phyloP scores from a whole-genome alignment of 2,113 vertebrate genomes.

The Rhea pennata region DNA sequence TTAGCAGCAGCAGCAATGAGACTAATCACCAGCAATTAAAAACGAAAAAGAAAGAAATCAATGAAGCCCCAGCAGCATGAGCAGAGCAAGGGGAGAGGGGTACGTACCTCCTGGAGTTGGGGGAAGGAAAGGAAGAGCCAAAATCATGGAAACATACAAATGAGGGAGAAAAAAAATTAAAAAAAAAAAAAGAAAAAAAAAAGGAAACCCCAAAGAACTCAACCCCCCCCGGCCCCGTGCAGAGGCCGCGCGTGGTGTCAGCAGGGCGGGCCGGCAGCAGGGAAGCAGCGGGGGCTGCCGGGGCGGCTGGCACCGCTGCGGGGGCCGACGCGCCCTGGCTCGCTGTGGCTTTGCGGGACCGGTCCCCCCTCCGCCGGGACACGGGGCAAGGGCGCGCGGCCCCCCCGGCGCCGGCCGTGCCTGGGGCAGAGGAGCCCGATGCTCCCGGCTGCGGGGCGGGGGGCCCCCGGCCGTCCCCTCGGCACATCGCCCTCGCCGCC shows the following conservation, averaged over 20 bases:
- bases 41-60: conserved; percentile 61
- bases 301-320: accelerated
- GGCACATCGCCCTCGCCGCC: neutral
- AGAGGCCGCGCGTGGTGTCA: neutral
- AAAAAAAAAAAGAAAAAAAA: conserved; percentile 65
- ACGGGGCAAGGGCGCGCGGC: neutral
- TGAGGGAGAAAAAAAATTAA: conserved; percentile 95
- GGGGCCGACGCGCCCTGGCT: conserved; percentile 35
- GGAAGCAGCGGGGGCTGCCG: neutral
- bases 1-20: conserved; percentile 77
- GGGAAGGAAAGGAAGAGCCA: conserved; percentile 94
- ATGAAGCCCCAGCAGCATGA: conserved; percentile 83
- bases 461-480: too few species aligned
- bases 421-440: too few species aligned
- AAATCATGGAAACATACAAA: conserved; percentile 95
- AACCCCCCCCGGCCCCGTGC: conserved; percentile 41
- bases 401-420: neutral
- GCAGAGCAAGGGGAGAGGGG: conserved; percentile 80
- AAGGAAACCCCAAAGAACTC: conserved; percentile 43
- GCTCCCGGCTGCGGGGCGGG: neutral
- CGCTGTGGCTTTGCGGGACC: conserved; percentile 17
- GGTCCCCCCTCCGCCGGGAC: neutral
- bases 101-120: conserved; percentile 98
- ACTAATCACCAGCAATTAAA: conserved; percentile 77
- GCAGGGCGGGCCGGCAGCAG: neutral